Conservation (phyloP, 2,113 vertebrate genomes). For the Neomonachus schauinslandi region DNA sequence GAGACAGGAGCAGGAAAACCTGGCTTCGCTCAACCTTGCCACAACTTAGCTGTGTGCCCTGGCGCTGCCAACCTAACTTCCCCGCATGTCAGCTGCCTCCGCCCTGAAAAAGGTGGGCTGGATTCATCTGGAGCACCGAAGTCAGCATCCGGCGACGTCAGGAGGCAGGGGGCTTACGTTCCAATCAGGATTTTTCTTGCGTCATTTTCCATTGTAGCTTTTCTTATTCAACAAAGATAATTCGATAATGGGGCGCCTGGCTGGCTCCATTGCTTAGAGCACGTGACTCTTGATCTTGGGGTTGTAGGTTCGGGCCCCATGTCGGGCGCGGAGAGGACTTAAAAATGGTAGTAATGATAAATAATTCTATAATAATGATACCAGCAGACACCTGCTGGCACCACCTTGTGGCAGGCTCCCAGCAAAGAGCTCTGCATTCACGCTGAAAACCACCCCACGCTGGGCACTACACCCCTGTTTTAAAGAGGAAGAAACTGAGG, state of each 20-base stretch:
- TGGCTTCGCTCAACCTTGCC: not conserved
- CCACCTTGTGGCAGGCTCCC: not conserved
- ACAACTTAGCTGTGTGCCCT: not conserved
- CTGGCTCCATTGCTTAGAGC: not conserved
- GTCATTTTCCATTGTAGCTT: not conserved
- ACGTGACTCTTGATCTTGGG: not conserved
- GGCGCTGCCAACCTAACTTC: not conserved
- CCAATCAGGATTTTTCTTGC: not conserved
- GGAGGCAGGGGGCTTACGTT: not conserved
- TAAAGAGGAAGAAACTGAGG: not conserved
- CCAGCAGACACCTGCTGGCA: not conserved
- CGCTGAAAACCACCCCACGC: not conserved
- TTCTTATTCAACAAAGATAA: not conserved
- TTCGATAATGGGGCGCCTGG: not conserved
- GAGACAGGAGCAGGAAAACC: not conserved
- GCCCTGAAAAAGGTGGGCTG: not conserved
- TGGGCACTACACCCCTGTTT: not conserved
- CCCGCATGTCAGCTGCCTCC: not conserved
- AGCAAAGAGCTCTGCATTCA: not conserved
- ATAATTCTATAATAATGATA: not conserved
- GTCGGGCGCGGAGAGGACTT: not conserved
- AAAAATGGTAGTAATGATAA: not conserved
- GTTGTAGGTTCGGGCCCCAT: not conserved
- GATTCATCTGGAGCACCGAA: not conserved
- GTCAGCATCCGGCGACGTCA: not conserved